These are phyloP conservation scores for Syritta pipiens DNA, from an alignment of 2,888 invertebrate species.

Conservation along the genomic window DNA sequence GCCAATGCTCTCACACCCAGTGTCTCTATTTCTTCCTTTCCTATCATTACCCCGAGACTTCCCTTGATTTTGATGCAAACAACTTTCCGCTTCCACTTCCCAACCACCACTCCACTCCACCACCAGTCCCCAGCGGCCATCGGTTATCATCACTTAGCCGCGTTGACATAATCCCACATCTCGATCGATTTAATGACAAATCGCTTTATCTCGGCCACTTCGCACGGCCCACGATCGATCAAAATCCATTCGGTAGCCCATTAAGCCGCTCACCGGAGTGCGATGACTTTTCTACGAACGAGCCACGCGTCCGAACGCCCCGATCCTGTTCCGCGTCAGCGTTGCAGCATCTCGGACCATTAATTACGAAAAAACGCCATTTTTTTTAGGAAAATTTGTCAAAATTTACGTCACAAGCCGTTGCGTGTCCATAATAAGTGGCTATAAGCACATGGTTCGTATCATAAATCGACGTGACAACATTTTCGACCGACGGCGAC, in stretches of 20 bases:
- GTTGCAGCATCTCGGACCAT: constrained; percentile 46
- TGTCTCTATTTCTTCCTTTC: no score
- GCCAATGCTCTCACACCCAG: no score
- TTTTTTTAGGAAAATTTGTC: constrained; percentile 56
- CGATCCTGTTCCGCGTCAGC: constrained; percentile 18
- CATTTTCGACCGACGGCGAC: constrained; percentile 29
- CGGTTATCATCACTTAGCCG: constrained; percentile 39
- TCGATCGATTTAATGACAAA: constrained; percentile 62
- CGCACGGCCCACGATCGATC: constrained; percentile 60
- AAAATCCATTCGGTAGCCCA: constrained; percentile 62
- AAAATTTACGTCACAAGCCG: constrained; percentile 63
- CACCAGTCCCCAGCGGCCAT: no score
- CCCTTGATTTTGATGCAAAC: no score
- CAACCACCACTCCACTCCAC: no score
- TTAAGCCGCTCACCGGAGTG: constrained; percentile 53
- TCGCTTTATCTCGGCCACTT: constrained; percentile 64
- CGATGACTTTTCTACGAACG: constrained; percentile 61
- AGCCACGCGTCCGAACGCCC: constrained; percentile 27
- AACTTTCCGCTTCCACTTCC: no score
- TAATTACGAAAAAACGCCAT: constrained; percentile 47
- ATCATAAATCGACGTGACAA: constrained; percentile 57
- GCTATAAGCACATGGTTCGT: constrained; percentile 53
- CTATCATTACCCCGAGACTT: no score
- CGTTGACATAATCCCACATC: constrained; percentile 47
- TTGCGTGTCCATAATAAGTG: constrained; percentile 66